Base-by-base conservation (phyloP, 2,113 vertebrate species). In the Rhegmatorhina hoffmannsi region DNA sequence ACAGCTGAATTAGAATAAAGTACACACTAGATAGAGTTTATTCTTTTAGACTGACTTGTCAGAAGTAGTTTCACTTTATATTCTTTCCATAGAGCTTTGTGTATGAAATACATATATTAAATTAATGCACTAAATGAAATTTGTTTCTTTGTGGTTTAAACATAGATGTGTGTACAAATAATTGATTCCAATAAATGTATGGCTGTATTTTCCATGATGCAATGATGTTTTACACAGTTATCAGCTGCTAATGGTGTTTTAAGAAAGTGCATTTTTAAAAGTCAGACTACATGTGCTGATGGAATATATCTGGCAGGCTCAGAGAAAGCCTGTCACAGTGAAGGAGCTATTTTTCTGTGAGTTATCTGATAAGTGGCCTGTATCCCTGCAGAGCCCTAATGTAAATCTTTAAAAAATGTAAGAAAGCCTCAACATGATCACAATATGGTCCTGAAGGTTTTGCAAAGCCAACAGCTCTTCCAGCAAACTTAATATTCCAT, bases 321-420 rank as follows among this genome's bases (percentile, higher is more conserved):
- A 89, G 68, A 86, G 67, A 82, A 78, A 92, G 66, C 66, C 59
- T 92, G 85, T 91, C 90, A 84, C 66, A 86, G 56, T 74, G 78
- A 89, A 91, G 53, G 93, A 96, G 74, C 75, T 67, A 88, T 82
- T 91, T 95, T 91, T 92, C 66, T 91, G 53, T 50, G 40, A 90
- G 76, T 82, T 95, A 60, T 87, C 80, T 70, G 93, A 91, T 91
- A 94, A 94, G 92, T 82, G 72, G 58, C 16, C 46, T 4, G 1
- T 90, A 76, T 94, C 62, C 46, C 4, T 89, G 31, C 84, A 93
- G 87, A 95, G 47, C 16, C 90, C 84, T 96, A 91, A 92, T 67
- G 74, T 90, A 96, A 96, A 93, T 74, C 64, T 84, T 96, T 43
- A 55, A 90, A 92, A 96, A 96, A 82, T 81, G 29, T 73, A 92